Conservation (phyloP, 2,113 vertebrate genomes). For the Mormoops blainvillei region DNA sequence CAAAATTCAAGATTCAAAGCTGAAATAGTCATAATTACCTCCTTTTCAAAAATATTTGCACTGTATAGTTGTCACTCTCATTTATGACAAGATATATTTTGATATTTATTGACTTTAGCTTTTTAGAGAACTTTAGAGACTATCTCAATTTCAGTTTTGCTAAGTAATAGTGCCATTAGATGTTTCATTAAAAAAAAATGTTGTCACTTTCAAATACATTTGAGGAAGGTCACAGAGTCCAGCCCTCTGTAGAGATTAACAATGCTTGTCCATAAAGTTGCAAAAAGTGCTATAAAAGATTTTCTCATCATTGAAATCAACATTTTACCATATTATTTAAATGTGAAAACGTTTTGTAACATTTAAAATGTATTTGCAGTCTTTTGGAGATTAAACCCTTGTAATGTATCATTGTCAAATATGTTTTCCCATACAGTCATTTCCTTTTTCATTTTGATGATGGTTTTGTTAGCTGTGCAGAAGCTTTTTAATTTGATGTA, state of each 20-base stretch:
- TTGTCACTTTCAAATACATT: background rate
- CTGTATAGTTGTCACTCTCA: background rate
- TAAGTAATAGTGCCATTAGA: background rate
- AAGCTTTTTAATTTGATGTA: too few species aligned
- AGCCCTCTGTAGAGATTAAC: background rate
- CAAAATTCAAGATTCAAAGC: background rate
- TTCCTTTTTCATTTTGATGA: too few species aligned
- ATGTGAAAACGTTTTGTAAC: background rate
- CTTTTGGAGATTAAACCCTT: background rate
- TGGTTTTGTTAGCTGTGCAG: too few species aligned
- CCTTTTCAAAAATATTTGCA: background rate
- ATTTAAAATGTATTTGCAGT: background rate
- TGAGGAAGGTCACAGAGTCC: background rate
- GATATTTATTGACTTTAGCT: background rate
- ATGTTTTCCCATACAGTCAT: too few species aligned
- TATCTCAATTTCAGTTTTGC: background rate
- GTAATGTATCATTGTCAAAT: too few species aligned
- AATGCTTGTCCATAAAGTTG: background rate
- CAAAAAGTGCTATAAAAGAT: background rate
- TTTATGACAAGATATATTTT: background rate
- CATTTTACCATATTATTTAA: background rate
- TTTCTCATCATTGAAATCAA: background rate
- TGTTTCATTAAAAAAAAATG: background rate
- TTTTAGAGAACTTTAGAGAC: background rate
- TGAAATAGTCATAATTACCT: background rate